Evolutionary conservation across 2,113 vertebrate genomes (phyloP).

Genomic region (Eurystomus gularis): DNA sequence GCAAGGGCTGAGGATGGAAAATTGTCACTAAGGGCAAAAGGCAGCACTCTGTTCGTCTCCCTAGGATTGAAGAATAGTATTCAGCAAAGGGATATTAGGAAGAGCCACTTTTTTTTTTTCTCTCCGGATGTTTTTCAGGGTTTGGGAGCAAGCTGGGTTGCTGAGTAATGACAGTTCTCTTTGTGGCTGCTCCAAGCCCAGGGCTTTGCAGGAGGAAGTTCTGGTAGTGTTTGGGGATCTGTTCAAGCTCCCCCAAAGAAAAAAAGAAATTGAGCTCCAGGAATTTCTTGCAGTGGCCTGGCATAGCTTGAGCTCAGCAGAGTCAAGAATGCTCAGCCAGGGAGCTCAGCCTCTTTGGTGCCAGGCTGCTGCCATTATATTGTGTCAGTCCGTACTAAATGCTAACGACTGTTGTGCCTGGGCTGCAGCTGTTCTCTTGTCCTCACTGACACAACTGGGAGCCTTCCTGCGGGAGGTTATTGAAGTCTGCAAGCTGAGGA

Average conservation of each 20-base stretch:
- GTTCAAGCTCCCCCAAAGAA: background rate
- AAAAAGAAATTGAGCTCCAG: background rate
- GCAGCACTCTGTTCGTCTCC: background rate
- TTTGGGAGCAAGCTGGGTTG: background rate
- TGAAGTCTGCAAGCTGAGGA: background rate
- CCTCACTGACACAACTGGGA: background rate
- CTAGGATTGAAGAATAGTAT: background rate
- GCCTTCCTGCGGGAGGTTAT: background rate
- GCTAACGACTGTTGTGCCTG: background rate
- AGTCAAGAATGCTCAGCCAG: background rate
- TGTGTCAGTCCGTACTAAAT: rapidly evolving
- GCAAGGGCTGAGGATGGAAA: background rate
- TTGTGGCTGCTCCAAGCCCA: background rate
- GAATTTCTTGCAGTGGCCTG: background rate
- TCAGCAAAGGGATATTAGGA: background rate
- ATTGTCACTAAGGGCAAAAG: background rate
- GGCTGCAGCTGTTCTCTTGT: background rate
- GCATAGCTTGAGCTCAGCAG: background rate
- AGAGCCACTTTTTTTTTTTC: background rate
- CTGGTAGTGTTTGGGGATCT: background rate
- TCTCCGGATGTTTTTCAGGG: background rate
- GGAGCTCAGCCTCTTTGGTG: background rate
- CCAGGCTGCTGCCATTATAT: background rate
- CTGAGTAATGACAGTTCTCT: background rate
- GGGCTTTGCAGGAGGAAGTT: background rate